phyloP scores from a whole-genome alignment of 2,888 invertebrate genomes.

The Drosophila peninsularis region DNA sequence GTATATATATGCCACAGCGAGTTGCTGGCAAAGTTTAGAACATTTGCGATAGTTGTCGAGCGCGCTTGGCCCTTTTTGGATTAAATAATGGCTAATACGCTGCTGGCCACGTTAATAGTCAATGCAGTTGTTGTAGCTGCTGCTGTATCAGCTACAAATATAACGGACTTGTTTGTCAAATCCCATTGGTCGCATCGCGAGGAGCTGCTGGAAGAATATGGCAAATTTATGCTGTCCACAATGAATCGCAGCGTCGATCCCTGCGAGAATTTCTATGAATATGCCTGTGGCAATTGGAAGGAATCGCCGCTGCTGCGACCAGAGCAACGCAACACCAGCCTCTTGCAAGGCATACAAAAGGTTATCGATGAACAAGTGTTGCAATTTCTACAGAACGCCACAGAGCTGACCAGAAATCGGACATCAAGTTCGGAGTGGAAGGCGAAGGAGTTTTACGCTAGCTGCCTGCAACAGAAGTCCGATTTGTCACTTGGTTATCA shows the following conservation, averaged over 20 bases:
- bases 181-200: conserved; percentile 64
- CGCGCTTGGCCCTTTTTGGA: conserved; percentile 23
- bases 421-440: conserved; percentile 69
- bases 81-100: conserved; percentile 44
- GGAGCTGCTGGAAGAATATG: conserved; percentile 75
- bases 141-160: conserved; percentile 10
- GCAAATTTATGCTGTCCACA: conserved; percentile 69
- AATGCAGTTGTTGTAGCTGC: background rate
- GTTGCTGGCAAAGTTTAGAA: conserved; percentile 72
- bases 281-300: conserved; percentile 81
- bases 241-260: conserved; percentile 80
- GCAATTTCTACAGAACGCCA: conserved; percentile 68
- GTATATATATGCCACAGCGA: conserved; percentile 69
- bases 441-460: conserved; percentile 72
- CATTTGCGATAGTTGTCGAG: conserved; percentile 53
- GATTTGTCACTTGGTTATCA: conserved; percentile 68
- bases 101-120: conserved; percentile 58
- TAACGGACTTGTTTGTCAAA: conserved; percentile 57
- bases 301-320: conserved; percentile 61
- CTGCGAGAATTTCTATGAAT: conserved; percentile 82
- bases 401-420: conserved; percentile 35
- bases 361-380: conserved; percentile 69
- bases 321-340: conserved; percentile 66
- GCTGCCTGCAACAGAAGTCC: conserved; percentile 68
- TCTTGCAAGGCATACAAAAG: conserved; percentile 74